Evolutionary conservation across 1,140 invertebrate species (phyloP), one percentile per base, ranked within the genome.

Genomic region (Sycobia sp.): DNA sequence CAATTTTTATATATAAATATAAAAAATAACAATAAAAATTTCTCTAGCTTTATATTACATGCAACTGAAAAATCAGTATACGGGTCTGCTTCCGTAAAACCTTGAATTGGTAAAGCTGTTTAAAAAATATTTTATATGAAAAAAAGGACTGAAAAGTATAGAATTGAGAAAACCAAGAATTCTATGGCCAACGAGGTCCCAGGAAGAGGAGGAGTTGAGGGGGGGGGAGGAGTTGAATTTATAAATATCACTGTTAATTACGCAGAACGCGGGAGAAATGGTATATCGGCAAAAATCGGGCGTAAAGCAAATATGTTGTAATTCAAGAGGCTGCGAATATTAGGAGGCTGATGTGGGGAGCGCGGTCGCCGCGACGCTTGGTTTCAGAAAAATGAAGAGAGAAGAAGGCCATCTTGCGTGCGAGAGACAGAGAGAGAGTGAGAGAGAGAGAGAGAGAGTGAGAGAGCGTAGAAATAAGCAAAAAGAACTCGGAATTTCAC

Each of bases 291-390:
- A 27, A 25, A n/a, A 47, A 57, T 57, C 43, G 32, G 10, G 13
- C n/a, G 29, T 57, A 47, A 57, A 57, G 46, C 29, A 59, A 59
- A 59, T 59, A 50, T 29, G 46, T 59, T 59, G 56, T 59, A 59
- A 59, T 50, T 59, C 44, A 20, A 47, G 20, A n/a, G 23, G 14
- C 4, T 4, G 38, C 38, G 4, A 11, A n/a, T n/a, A n/a, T n/a
- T n/a, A n/a, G n/a, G n/a, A n/a, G n/a, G n/a, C n/a, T n/a, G n/a
- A n/a, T n/a, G 29, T 32, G 29, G 29, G 5, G 5, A 11, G 5
- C 29, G 29, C 29, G 5, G 29, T 11, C 29, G 29, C 29, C 29
- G 29, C 29, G n/a, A n/a, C 11, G 29, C 29, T 11, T 5, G 5
- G 41, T 39, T 39, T 14, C 20, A 10, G 2, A 46, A 22, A 25